Base-by-base conservation (phyloP, 2,888 invertebrate species). In the Dryadula phaetusa region DNA sequence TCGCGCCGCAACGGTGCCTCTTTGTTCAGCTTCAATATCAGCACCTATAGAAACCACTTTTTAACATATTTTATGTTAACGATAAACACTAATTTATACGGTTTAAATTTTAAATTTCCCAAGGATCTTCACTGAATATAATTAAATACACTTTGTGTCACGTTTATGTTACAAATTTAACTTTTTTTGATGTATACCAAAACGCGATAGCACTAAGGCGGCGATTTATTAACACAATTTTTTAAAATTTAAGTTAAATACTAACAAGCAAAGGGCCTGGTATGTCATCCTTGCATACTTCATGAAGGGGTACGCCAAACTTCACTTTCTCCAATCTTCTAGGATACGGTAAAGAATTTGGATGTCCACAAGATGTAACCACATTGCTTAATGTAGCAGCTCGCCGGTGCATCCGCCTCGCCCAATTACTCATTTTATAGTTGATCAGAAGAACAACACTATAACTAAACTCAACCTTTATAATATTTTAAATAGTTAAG, bases 241-340 rank as follows among this genome's bases (percentile, higher is more conserved):
- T 6, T 40, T 40, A 18, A 32, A 44, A 32, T 32, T 18, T 8
- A 52, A 62, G n/a, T 16, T 28, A 58, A 62, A 79, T 83, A 94
- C 95, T 95, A 93, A 96, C 98, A 86, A 98, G 94, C 81, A 98
- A 93, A 72, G 98, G 98, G 76, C 97, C 98, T 75, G 99, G 98
- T 90, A 98, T 97, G 92, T 98, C 97, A 87, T 97, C 98, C 90
- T 98, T 98, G 92, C 98, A 98, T 73, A 98, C 98, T 94, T 98
- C 97, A 79, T 97, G 96, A 72, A 99, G 93, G 56, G 97, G 95
- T 72, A 96, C 97, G 75, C 98, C 98, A 91, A 99, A 99, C 90
- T 98, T 98, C 62, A 99, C 98, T 94, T 98, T 98, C 92, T 98
- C 97, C 74, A 98, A 92, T 82, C 97, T 94, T 77, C 97, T 94